phyloP scores from a whole-genome alignment of 2,113 vertebrate species.

The Aphyosemion australe region DNA sequence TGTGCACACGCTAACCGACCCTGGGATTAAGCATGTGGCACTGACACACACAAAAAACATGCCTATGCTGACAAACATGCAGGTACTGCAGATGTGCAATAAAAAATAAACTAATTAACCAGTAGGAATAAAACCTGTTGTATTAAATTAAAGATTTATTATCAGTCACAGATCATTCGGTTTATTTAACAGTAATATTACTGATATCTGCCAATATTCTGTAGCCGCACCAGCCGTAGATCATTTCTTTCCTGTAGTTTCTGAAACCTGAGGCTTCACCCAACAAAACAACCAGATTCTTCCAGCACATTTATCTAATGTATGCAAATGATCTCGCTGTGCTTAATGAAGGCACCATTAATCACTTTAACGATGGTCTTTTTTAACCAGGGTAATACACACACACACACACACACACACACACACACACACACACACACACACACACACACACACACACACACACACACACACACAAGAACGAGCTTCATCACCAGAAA shows the following conservation, averaged over 20 bases:
- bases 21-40: neutral
- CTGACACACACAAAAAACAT: neutral
- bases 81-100: constrained; percentile 3
- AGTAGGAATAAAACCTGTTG: neutral
- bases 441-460: constrained; percentile 38
- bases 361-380: constrained; percentile 81
- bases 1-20: neutral
- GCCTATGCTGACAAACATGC: neutral
- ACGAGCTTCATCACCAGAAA: constrained; percentile 43
- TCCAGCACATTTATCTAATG: constrained; percentile 77
- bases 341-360: constrained; percentile 82
- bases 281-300: constrained; percentile 66
- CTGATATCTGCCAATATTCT: constrained; percentile 2
- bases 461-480: constrained; percentile 22
- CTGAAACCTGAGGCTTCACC: constrained; percentile 42
- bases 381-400: constrained; percentile 79
- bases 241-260: constrained; percentile 21
- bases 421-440: constrained; percentile 7
- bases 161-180: neutral
- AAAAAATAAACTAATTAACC: constrained; percentile 11
- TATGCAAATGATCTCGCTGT: constrained; percentile 81
- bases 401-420: constrained; percentile 3
- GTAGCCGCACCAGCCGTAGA: neutral
- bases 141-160: constrained; percentile 10
- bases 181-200: neutral